phyloP scores from a whole-genome alignment of 2,797 vertebrate genomes.

The Pyrocephalus nanus region DNA sequence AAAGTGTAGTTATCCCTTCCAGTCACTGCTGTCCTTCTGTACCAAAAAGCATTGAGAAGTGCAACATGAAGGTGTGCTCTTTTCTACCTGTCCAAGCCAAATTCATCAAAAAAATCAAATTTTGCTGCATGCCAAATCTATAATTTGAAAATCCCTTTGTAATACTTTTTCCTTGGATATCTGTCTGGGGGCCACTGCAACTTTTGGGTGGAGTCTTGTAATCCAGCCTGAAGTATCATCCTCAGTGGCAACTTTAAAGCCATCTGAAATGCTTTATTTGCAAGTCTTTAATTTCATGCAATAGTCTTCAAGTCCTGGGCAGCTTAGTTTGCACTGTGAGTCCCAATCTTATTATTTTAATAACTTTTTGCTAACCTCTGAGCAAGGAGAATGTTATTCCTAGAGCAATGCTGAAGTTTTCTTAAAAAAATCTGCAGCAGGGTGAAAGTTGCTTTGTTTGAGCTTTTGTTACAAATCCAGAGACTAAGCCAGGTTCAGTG shows the following conservation, averaged over 20 bases:
- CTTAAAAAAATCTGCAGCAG: neutral
- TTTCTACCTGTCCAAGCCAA: constrained; percentile 51
- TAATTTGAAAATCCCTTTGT: constrained; percentile 9
- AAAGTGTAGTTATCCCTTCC: neutral
- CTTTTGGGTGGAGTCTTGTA: neutral
- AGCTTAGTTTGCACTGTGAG: constrained; percentile 17
- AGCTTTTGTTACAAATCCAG: constrained; percentile 23
- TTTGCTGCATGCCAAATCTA: neutral
- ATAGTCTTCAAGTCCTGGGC: neutral
- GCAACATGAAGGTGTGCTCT: neutral
- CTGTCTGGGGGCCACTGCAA: neutral
- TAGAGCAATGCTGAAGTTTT: constrained; percentile 11
- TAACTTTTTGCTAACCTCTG: constrained; percentile 53
- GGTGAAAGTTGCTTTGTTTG: constrained; percentile 18
- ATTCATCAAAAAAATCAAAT: constrained; percentile 48
- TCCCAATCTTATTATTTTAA: constrained; percentile 58
- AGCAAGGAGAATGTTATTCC: constrained; percentile 12
- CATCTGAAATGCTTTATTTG: constrained; percentile 19
- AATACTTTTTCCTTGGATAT: neutral
- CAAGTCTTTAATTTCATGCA: constrained; percentile 16
- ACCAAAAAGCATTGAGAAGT: neutral
- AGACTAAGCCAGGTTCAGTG: neutral
- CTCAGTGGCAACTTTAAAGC: constrained; percentile 8
- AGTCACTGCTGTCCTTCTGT: neutral
- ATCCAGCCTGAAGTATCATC: neutral